These are phyloP conservation scores for Morone saxatilis DNA, from an alignment of 2,113 vertebrate species.

Conservation along the genomic window DNA sequence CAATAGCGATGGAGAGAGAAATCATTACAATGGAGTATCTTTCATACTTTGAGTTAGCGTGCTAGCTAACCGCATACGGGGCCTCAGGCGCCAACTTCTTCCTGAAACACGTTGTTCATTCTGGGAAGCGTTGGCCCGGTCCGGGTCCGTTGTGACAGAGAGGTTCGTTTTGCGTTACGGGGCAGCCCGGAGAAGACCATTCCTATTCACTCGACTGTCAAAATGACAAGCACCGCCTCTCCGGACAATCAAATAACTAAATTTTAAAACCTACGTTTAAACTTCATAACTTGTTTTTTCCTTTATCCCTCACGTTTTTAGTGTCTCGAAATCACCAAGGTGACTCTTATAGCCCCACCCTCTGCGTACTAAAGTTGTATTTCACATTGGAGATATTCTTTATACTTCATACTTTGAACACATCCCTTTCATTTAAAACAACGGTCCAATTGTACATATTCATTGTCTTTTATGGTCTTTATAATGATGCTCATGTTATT, in stretches of 20 bases:
- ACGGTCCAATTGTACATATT: too few species aligned
- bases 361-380: too few species aligned
- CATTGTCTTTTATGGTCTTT: too few species aligned
- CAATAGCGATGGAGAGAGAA: neutral
- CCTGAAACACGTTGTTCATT: slow-evolving; percentile 75
- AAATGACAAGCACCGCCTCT: slow-evolving; percentile 12
- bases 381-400: too few species aligned
- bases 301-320: neutral
- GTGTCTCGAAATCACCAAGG: neutral
- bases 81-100: slow-evolving; percentile 83
- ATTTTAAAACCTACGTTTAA: neutral
- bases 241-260: neutral
- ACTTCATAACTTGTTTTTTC: neutral
- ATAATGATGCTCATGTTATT: too few species aligned
- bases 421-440: too few species aligned
- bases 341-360: too few species aligned
- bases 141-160: neutral
- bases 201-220: neutral
- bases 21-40: neutral
- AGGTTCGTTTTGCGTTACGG: slow-evolving; percentile 52
- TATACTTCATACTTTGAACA: too few species aligned
- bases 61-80: slow-evolving; percentile 49
- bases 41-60: slow-evolving; percentile 61
- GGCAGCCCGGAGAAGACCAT: neutral
- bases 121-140: slow-evolving; percentile 19